phyloP scores from a whole-genome alignment of 2,113 vertebrate genomes.

The Lasiurus borealis region DNA sequence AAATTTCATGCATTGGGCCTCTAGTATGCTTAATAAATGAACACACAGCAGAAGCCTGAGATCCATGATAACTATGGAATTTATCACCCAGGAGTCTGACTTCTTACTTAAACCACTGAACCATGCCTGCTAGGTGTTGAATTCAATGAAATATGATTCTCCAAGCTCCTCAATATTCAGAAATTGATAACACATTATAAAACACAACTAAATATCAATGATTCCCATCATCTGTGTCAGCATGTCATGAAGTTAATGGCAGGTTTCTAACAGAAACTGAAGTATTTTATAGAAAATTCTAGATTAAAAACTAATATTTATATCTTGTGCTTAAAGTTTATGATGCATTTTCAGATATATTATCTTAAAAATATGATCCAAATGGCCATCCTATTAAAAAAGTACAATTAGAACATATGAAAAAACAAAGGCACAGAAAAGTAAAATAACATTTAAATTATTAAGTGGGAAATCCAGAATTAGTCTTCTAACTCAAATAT shows the following conservation, averaged over 20 bases:
- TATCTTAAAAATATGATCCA: conserved; percentile 7
- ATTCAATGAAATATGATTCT: not conserved
- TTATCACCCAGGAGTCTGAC: not conserved
- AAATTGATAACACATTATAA: not conserved
- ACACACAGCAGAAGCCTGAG: not conserved
- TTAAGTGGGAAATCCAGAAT: conserved; percentile 37
- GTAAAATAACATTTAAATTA: conserved; percentile 22
- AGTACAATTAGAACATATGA: conserved; percentile 11
- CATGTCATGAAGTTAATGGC: not conserved
- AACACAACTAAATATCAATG: not conserved
- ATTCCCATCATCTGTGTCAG: not conserved
- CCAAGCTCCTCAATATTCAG: not conserved
- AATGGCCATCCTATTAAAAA: conserved; percentile 23
- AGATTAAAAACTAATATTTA: conserved; percentile 26
- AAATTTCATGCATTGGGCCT: too few species aligned
- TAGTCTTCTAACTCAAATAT: conserved; percentile 37
- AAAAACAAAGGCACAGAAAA: conserved; percentile 11
- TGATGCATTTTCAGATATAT: conserved; percentile 41
- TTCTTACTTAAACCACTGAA: not conserved
- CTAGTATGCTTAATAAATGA: not conserved
- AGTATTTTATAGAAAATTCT: conserved; percentile 17
- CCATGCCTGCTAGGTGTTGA: not conserved
- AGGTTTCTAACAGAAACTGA: conserved; percentile 48
- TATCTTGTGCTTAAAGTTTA: not conserved
- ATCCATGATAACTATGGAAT: not conserved